phyloP scores from a whole-genome alignment of 2,888 invertebrate species.

The Tiliacea citrago region DNA sequence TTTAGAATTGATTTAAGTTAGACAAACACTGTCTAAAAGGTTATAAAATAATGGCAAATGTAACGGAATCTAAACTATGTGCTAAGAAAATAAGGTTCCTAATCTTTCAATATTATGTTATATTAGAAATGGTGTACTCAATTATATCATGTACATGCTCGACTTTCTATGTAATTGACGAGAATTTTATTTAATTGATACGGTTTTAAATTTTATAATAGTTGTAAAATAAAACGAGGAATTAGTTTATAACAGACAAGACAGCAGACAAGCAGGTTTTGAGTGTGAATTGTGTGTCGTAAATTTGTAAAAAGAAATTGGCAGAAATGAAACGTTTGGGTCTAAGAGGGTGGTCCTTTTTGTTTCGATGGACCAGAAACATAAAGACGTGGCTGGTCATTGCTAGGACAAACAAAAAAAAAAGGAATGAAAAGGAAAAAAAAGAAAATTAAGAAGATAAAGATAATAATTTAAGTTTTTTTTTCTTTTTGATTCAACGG shows the following conservation, averaged over 20 bases:
- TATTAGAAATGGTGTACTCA: constrained; percentile 5
- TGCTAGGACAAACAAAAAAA: too few relatives aligned
- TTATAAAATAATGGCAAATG: background rate
- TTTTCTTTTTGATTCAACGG: too few relatives aligned
- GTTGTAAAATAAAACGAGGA: constrained; percentile 15
- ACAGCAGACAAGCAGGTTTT: background rate
- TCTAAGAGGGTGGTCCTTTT: constrained; percentile 16
- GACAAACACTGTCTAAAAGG: background rate
- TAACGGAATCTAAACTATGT: background rate
- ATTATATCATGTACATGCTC: constrained; percentile 29
- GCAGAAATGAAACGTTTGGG: background rate
- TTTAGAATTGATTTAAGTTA: background rate
- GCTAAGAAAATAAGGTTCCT: background rate
- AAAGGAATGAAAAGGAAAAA: too few relatives aligned
- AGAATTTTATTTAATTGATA: constrained; percentile 33
- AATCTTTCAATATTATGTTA: background rate
- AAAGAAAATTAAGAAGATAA: too few relatives aligned
- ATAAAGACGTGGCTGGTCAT: background rate
- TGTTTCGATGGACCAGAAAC: too few relatives aligned
- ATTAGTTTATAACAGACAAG: constrained; percentile 5
- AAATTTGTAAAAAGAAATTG: constrained; percentile 20
- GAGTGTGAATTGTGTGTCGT: constrained; percentile 29
- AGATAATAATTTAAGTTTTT: too few relatives aligned
- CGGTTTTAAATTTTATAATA: constrained; percentile 26
- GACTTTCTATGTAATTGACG: constrained; percentile 37